Conservation (phyloP, 2,113 vertebrate genomes). For the Chitala chitala region DNA sequence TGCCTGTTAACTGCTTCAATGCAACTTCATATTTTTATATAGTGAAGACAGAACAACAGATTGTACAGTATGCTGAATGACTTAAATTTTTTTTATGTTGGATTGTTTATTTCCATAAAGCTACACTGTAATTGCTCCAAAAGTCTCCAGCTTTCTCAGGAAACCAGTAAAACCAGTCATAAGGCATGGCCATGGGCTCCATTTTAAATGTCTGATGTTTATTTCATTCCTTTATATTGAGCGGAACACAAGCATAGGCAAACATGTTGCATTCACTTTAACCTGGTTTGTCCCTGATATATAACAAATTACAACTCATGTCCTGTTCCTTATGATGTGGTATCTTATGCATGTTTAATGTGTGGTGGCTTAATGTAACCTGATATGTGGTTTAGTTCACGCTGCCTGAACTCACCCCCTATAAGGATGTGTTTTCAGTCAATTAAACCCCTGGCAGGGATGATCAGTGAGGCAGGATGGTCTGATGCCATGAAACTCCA, state of each 20-base stretch:
- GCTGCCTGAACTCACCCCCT: constrained; percentile 11
- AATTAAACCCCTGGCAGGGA: constrained; percentile 4
- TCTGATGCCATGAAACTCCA: background rate
- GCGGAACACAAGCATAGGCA: background rate
- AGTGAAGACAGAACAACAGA: too few species aligned
- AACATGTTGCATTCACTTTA: background rate
- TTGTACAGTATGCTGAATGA: too few species aligned
- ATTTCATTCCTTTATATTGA: background rate
- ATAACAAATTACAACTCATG: background rate
- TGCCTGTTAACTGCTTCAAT: too few species aligned
- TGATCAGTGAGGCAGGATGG: constrained; percentile 17
- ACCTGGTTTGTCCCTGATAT: background rate
- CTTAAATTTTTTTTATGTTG: too few species aligned
- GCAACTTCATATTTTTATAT: too few species aligned
- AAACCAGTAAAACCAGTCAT: background rate
- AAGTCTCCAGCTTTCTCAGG: too few species aligned
- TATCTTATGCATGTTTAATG: background rate
- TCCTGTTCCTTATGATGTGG: background rate
- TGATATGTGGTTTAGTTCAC: constrained; percentile 18
- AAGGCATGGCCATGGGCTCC: background rate
- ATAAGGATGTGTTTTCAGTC: constrained; percentile 25
- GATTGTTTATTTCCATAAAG: too few species aligned
- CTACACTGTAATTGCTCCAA: too few species aligned
- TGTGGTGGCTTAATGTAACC: constrained; percentile 20
- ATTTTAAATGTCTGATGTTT: background rate